Evolutionary conservation across 2,888 invertebrate genomes (phyloP).

Genomic region (Lasioglossum villosulum): DNA sequence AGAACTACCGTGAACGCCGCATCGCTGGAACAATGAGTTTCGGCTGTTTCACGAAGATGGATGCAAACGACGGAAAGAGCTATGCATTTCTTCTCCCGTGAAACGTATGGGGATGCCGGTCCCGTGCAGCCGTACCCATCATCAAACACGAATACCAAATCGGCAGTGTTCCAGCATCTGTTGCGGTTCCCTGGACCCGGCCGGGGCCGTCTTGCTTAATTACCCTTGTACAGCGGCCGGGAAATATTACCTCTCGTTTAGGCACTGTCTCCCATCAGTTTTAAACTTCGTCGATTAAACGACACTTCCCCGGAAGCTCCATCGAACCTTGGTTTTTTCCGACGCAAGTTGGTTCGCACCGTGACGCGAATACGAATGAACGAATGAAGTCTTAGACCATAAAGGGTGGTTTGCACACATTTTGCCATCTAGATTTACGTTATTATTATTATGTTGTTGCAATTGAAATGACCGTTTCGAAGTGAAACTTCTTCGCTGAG

Average conservation of each 20-base stretch:
- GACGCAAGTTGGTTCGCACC: background rate
- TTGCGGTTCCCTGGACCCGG: constrained; percentile 71
- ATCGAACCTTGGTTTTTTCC: background rate
- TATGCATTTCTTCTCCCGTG: constrained; percentile 33
- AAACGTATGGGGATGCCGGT: constrained; percentile 13
- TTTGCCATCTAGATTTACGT: too few species aligned
- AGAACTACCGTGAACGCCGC: background rate
- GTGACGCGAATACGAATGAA: constrained; percentile 6
- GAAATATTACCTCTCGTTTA: constrained; percentile 54
- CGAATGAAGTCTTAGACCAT: too few species aligned
- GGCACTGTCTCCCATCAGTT: constrained; percentile 12
- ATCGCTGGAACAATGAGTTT: constrained; percentile 36
- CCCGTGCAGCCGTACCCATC: background rate
- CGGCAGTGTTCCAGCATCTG: constrained; percentile 67
- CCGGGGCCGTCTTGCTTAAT: constrained; percentile 67
- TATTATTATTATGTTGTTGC: too few species aligned
- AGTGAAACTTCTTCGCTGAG: too few species aligned
- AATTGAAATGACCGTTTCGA: too few species aligned
- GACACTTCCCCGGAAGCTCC: background rate
- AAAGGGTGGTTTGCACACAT: too few species aligned
- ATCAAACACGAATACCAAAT: constrained; percentile 54
- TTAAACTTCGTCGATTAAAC: constrained; percentile 25
- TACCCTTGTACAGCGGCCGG: constrained; percentile 64
- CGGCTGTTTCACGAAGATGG: constrained; percentile 43
- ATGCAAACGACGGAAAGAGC: constrained; percentile 59